These are phyloP conservation scores for Macrotrachela quadricornifera DNA, from an alignment of 1,140 invertebrate species.

Conservation along the genomic window DNA sequence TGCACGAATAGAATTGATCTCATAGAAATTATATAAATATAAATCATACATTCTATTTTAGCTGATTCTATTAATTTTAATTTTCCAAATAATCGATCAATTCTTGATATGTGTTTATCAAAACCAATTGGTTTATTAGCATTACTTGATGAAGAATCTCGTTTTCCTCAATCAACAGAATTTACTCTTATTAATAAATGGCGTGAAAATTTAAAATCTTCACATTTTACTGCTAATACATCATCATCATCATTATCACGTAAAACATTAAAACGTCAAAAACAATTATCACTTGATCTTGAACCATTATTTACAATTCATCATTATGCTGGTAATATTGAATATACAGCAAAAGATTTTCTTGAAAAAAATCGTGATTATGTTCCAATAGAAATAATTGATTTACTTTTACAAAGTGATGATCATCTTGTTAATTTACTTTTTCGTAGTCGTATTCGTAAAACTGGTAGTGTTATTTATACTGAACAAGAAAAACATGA, in stretches of 20 bases:
- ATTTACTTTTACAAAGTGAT: slow-evolving; percentile 48
- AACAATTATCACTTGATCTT: not conserved
- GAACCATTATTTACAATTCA: slow-evolving; percentile 43
- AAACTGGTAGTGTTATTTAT: slow-evolving; percentile 31
- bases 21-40: no score
- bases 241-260: not conserved
- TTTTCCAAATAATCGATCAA: slow-evolving; percentile 49
- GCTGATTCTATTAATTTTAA: no score
- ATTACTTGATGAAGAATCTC: slow-evolving; percentile 85
- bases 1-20: no score
- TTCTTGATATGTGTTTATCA: slow-evolving; percentile 51
- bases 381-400: slow-evolving; percentile 52
- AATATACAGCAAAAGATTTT: slow-evolving; percentile 54
- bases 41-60: no score
- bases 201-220: not conserved
- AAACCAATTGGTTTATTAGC: slow-evolving; percentile 72
- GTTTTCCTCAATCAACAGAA: slow-evolving; percentile 35
- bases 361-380: slow-evolving; percentile 63
- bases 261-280: not conserved
- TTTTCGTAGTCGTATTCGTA: slow-evolving; percentile 63
- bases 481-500: no score
- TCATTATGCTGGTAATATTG: slow-evolving; percentile 56
- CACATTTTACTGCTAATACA: no score
- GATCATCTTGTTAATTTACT: slow-evolving; percentile 48
- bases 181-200: slow-evolving; percentile 11